Base-by-base conservation (phyloP, 1,140 invertebrate genomes). In the Patella vulgata region DNA sequence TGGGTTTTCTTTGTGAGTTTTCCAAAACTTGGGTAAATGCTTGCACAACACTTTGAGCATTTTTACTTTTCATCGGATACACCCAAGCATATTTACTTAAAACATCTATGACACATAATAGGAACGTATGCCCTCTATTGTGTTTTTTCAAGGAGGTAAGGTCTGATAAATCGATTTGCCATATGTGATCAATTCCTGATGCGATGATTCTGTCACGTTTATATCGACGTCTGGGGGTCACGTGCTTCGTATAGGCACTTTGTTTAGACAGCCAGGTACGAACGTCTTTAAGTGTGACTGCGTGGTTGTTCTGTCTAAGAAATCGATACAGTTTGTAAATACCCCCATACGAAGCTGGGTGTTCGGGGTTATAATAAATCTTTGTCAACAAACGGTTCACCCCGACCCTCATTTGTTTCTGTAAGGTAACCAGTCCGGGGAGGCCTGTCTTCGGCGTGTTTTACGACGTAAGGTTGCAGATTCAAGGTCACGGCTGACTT, bases 11-110 rank as follows among this genome's bases (percentile, higher is more conserved):
- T 11, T 43, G 28, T 0, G 30, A 21, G 1, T 42, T 28, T 14
- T 5, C 33, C 33, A 74, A 83, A 50, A 68, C 68, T 53, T 61
- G 70, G 58, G 58, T 33, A 59, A 81, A 70, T 23, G 66, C 70
- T 8, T 67, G 14, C 19, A 60, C 28, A 17, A 74, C 59, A 70
- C 58, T 65, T 59, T 57, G 39, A n/a, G 66, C 80, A 54, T 59
- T 83, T 78, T 88, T 88, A 14, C 63, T 79, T 81, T 85, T 85
- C 30, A 87, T 21, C 8, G 84, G 79, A 28, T 79, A 42, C 17
- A 77, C 78, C 79, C 79, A 87, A 23, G 82, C 80, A 71, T 74
- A 84, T 76, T 86, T 87, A 51, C 76, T 79, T 70, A 85, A 86
- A 27, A 69, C 64, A 71, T 87, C 82, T 57, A 87, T 86, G 5